Base-by-base conservation (phyloP, 2,113 vertebrate species). In the Channa maculata region DNA sequence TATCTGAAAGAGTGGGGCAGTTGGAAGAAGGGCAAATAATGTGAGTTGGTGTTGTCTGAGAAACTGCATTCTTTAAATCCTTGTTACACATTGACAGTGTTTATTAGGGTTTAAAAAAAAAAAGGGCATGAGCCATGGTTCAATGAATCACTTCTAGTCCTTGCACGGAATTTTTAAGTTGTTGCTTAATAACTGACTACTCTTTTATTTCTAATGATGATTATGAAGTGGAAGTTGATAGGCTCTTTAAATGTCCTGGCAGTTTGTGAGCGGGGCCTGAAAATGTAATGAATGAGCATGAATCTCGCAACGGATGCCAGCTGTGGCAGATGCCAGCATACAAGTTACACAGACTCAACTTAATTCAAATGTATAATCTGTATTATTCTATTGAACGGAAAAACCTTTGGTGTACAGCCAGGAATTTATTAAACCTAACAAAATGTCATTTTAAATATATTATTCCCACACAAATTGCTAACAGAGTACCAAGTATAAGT, bases 1-100 rank as follows among this genome's bases (percentile, higher is more conserved):
- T 77, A 99, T 98, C 98, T 99, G 79, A 41, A 60, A 84, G 24
- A 71, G n/a, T 7, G 57, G 2, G 10, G 39, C 24, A 70, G 52
- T 0, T 55, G 36, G 15, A 36, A 43, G 44, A 52, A 48, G 58
- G 8, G 34, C 9, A 71, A 37, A 69, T n/a, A 3, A 41, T 14
- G 37, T 52, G 39, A 14, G 50, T 5, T 0, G 15, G 11, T 33
- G 37, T n/a, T 41, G 12, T 36, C 7, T 46, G 49, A 55, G 24
- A 55, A 13, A 43, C 36, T 5, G 34, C 34, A 41, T 66, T 64
- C 7, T 59, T 60, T 39, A 33, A 55, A 59, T 51, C 37, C 14
- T 54, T 10, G 12, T 57, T 55, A 12, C 34, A 6, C 45, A 11
- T 5, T 43, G 3, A 24, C 24, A 53, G 8, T 48, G 24, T 51